Evolutionary conservation across 2,888 invertebrate genomes (phyloP).

Genomic region (Ganaspis brasiliensis): DNA sequence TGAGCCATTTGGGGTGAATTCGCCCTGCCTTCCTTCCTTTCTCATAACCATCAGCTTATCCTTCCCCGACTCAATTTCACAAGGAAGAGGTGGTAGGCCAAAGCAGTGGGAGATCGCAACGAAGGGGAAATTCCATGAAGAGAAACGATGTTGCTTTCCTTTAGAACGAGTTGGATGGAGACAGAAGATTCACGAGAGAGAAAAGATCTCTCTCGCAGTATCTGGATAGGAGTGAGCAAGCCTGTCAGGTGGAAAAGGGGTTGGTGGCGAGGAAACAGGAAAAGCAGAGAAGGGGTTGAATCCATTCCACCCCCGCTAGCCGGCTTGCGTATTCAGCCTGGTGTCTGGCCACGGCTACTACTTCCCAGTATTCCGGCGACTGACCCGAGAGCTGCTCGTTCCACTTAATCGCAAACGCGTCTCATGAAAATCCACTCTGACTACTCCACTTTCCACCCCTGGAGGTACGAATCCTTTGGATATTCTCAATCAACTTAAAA

Average conservation of each 20-base stretch:
- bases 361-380: constrained; percentile 71
- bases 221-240: constrained; percentile 28
- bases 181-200: constrained; percentile 38
- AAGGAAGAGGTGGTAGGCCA: constrained; percentile 36
- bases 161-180: constrained; percentile 2
- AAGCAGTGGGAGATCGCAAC: constrained; percentile 13
- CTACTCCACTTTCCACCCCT: not conserved
- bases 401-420: constrained; percentile 42
- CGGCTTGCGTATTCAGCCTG: constrained; percentile 67
- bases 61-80: constrained; percentile 35
- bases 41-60: constrained; percentile 44
- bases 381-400: constrained; percentile 57
- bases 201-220: not conserved
- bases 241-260: constrained; percentile 49
- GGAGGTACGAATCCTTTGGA: not conserved
- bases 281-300: constrained; percentile 64
- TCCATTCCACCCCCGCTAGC: constrained; percentile 70
- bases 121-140: constrained; percentile 15
- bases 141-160: not conserved
- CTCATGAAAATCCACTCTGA: not conserved
- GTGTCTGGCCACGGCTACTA: constrained; percentile 64
- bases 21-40: constrained; percentile 24
- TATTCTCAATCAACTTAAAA: no score
- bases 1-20: constrained; percentile 24
- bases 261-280: constrained; percentile 17